These are phyloP conservation scores for Bagarius yarrelli DNA, from an alignment of 2,113 vertebrate genomes.

Conservation along the genomic window DNA sequence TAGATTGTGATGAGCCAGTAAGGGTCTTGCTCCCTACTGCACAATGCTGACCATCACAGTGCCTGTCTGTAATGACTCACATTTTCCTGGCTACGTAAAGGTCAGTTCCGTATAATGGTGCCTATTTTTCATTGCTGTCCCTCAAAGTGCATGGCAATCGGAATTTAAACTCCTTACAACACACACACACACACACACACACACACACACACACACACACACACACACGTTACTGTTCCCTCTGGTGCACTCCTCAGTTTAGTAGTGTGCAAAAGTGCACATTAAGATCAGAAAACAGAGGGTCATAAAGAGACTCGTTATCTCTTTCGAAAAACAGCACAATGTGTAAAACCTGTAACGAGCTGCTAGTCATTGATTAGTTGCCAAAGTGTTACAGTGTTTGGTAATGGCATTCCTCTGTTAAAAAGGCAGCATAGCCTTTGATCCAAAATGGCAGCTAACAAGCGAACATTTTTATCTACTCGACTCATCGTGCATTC, in stretches of 20 bases:
- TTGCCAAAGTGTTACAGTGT: conserved; percentile 48
- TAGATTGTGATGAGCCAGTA: conserved; percentile 24
- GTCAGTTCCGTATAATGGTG: conserved; percentile 41
- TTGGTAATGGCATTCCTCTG: conserved; percentile 36
- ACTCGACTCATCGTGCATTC: conserved; percentile 1
- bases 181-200: conserved; percentile 38
- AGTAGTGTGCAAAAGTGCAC: conserved; percentile 32
- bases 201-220: conserved; percentile 27
- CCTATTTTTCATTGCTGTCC: conserved; percentile 41
- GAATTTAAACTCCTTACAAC: conserved; percentile 22
- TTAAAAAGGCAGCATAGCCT: conserved; percentile 45
- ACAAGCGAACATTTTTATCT: conserved; percentile 27
- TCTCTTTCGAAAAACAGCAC: conserved; percentile 42
- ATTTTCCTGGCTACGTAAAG: conserved; percentile 45
- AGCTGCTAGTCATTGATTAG: conserved; percentile 50
- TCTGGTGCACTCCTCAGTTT: conserved; percentile 18
- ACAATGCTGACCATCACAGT: conserved; percentile 36
- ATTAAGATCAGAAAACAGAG: conserved; percentile 43
- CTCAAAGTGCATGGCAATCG: conserved; percentile 43
- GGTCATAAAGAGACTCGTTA: conserved; percentile 48
- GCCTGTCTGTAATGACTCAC: conserved; percentile 40
- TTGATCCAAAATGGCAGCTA: conserved; percentile 46
- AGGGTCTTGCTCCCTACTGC: conserved; percentile 16
- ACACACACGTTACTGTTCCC: conserved; percentile 16
- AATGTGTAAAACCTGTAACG: conserved; percentile 42